A percentile compares a stretch with the other conserved stretches of the same genome.
Evolutionary conservation across 2,888 invertebrate species (phyloP).

Genomic region (Fragum sueziense): DNA sequence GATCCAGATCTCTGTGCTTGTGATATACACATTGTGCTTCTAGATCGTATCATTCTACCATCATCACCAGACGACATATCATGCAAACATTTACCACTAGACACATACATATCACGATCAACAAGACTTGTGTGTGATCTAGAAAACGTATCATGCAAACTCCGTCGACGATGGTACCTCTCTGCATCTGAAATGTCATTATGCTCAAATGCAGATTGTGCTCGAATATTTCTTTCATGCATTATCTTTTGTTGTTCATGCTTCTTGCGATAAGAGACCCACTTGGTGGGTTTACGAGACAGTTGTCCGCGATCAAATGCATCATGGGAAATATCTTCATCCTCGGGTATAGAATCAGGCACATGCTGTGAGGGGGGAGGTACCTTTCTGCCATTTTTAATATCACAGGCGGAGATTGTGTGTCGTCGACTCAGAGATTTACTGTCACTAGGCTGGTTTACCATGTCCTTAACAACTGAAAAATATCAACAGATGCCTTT

Average conservation of each 20-base stretch:
- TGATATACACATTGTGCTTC: slow-evolving; percentile 43
- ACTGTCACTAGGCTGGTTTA: slow-evolving; percentile 34
- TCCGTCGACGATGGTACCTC: slow-evolving; percentile 42
- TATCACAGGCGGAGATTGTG: slow-evolving; percentile 55
- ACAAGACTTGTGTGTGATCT: slow-evolving; percentile 54
- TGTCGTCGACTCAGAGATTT: slow-evolving; percentile 42
- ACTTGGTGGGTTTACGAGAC: slow-evolving; percentile 43
- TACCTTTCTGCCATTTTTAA: slow-evolving; percentile 56
- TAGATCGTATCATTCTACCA: slow-evolving; percentile 37
- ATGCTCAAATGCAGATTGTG: slow-evolving; percentile 22
- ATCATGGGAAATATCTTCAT: slow-evolving; percentile 24
- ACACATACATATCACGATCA: slow-evolving; percentile 25
- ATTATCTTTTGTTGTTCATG: slow-evolving; percentile 36
- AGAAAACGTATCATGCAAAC: slow-evolving; percentile 31
- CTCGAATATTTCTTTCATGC: slow-evolving; percentile 18
- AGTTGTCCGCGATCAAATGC: slow-evolving; percentile 48
- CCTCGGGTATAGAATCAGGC: slow-evolving; percentile 34
- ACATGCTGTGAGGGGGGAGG: slow-evolving; percentile 41
- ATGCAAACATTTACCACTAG: slow-evolving; percentile 38
- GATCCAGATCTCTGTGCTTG: slow-evolving; percentile 40
- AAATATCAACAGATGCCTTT: not conserved
- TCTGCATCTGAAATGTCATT: slow-evolving; percentile 26
- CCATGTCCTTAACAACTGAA: slow-evolving; percentile 53
- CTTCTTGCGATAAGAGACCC: slow-evolving; percentile 56
- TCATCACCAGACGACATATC: slow-evolving; percentile 46